Evolutionary conservation across 2,888 invertebrate genomes (phyloP).

Genomic region (Drosophila siamana): DNA sequence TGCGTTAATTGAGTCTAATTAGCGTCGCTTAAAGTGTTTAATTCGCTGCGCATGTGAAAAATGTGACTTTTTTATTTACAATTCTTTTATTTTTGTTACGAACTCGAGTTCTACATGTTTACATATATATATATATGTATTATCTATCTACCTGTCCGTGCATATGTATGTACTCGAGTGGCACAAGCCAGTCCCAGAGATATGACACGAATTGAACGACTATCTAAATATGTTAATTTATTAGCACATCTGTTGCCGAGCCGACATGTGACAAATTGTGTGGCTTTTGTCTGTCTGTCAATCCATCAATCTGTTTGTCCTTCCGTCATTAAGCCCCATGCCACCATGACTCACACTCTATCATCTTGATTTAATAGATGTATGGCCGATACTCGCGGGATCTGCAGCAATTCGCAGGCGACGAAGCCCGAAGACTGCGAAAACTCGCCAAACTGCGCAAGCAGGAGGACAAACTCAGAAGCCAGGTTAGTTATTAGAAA

Average conservation of each 20-base stretch:
- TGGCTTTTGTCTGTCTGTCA: not conserved
- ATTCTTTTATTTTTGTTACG: slow-evolving; percentile 41
- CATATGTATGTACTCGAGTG: not conserved
- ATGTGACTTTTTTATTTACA: slow-evolving; percentile 52
- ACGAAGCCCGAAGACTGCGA: slow-evolving; percentile 93
- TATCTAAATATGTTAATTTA: slow-evolving; percentile 49
- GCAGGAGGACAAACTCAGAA: slow-evolving; percentile 89
- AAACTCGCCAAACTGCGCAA: slow-evolving; percentile 89
- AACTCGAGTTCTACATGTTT: slow-evolving; percentile 6
- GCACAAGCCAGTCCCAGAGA: slow-evolving; percentile 1
- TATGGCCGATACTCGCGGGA: slow-evolving; percentile 90
- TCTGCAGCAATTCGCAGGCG: slow-evolving; percentile 96
- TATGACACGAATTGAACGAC: slow-evolving; percentile 33
- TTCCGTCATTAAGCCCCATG: slow-evolving; percentile 13
- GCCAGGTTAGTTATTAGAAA: slow-evolving; percentile 86
- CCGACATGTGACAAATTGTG: slow-evolving; percentile 43
- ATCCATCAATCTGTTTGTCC: not conserved
- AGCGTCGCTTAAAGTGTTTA: slow-evolving; percentile 44
- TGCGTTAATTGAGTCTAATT: slow-evolving; percentile 53
- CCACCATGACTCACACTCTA: slow-evolving; percentile 12
- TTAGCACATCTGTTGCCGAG: slow-evolving; percentile 28
- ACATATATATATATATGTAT: not conserved
- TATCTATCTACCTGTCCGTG: not conserved
- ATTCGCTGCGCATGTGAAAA: slow-evolving; percentile 49
- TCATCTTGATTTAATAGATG: slow-evolving; percentile 79